These are phyloP conservation scores for Rousettus leschenaultii DNA, from an alignment of 2,113 vertebrate genomes.

Conservation along the genomic window DNA sequence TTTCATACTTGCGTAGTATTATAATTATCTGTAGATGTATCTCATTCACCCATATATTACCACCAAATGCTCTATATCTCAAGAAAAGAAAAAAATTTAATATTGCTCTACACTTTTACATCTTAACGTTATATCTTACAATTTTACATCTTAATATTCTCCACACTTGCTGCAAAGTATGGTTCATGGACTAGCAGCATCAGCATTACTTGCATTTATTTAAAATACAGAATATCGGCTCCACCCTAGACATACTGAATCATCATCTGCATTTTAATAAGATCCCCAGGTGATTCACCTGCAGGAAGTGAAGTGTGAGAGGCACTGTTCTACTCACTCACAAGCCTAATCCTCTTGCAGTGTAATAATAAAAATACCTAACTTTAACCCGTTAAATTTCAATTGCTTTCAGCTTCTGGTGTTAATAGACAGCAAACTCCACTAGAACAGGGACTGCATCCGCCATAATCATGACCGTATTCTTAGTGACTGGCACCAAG, in stretches of 20 bases:
- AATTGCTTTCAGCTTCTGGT: not conserved
- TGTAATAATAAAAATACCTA: not conserved
- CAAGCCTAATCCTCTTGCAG: not conserved
- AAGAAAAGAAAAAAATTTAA: not conserved
- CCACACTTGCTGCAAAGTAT: not conserved
- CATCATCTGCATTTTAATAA: constrained; percentile 6
- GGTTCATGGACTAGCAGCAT: not conserved
- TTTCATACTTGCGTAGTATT: not conserved
- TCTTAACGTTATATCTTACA: not conserved
- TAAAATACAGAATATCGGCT: not conserved
- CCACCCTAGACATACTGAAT: not conserved
- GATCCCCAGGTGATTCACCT: not conserved
- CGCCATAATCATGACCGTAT: not conserved
- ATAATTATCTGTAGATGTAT: not conserved
- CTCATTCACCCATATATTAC: not conserved
- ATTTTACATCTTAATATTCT: not conserved
- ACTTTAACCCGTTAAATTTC: not conserved
- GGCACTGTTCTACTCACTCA: not conserved
- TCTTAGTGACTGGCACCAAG: not conserved
- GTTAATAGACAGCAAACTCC: not conserved
- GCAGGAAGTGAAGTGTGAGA: not conserved
- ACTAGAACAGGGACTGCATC: not conserved
- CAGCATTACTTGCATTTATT: not conserved
- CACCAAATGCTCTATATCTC: not conserved
- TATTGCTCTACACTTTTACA: not conserved